Evolutionary conservation across 1,140 invertebrate species (phyloP).

Genomic region (Laupala kohalensis): DNA sequence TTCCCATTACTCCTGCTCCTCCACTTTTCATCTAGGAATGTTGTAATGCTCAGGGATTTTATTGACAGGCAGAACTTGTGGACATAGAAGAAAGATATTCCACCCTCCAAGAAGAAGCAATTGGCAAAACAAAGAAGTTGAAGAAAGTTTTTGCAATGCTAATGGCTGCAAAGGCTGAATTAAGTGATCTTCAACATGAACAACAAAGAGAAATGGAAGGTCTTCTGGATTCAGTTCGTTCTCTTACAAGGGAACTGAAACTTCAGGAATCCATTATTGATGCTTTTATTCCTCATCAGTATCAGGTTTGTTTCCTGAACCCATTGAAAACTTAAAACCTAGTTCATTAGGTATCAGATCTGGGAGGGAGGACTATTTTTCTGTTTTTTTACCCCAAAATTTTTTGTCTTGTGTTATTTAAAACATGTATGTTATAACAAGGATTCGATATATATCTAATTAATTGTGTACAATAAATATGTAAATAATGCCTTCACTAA

Average conservation of each 20-base stretch:
- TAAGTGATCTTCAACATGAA: conserved; percentile 81
- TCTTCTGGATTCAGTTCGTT: conserved; percentile 79
- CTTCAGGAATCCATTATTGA: conserved; percentile 46
- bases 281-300: conserved; percentile 84
- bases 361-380: not conserved
- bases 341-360: not conserved
- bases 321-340: not conserved
- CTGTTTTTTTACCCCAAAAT: not conserved
- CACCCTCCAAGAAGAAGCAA: conserved; percentile 82
- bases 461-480: no score
- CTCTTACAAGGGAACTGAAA: conserved; percentile 80
- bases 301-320: conserved; percentile 39
- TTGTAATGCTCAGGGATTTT: no score
- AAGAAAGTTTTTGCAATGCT: conserved; percentile 74
- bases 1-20: no score
- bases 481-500: no score
- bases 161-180: conserved; percentile 70
- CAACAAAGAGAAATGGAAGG: conserved; percentile 95
- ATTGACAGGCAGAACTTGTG: conserved; percentile 66
- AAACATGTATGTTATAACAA: no score
- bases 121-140: conserved; percentile 83
- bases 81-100: conserved; percentile 96
- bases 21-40: no score
- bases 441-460: no score
- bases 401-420: not conserved